phyloP scores from a whole-genome alignment of 2,113 vertebrate species.

The Sciurus niger region DNA sequence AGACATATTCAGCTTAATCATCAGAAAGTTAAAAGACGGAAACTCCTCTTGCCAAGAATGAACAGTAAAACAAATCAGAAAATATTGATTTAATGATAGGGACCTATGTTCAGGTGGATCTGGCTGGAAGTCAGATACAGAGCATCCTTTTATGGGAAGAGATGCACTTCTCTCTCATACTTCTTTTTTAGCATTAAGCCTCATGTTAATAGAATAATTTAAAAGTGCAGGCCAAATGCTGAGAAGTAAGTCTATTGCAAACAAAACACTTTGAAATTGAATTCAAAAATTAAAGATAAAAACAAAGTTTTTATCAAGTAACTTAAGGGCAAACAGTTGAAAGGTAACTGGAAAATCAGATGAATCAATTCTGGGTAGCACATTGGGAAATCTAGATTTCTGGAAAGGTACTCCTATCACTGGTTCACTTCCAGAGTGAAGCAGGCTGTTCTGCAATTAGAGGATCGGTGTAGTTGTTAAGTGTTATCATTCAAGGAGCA shows the following conservation, averaged over 20 bases:
- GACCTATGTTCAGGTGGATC: neutral
- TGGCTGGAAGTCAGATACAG: constrained; percentile 24
- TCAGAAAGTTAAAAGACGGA: constrained; percentile 66
- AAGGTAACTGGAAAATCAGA: neutral
- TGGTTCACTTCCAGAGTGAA: neutral
- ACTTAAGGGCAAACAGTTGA: constrained; percentile 15
- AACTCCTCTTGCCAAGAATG: constrained; percentile 54
- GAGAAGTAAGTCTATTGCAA: neutral
- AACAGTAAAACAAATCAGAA: constrained; percentile 72
- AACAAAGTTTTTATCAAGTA: constrained; percentile 38
- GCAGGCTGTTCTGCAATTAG: neutral
- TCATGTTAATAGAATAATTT: constrained; percentile 16
- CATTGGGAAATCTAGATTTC: constrained; percentile 6
- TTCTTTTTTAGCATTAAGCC: neutral
- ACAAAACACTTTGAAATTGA: constrained; percentile 49
- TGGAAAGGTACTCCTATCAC: neutral
- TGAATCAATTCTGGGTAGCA: neutral
- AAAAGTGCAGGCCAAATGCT: neutral
- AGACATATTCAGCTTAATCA: constrained; percentile 66
- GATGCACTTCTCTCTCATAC: neutral
- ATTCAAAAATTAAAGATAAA: neutral
- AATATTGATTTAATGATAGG: constrained; percentile 42
- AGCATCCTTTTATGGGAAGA: neutral
- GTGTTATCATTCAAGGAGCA: neutral
- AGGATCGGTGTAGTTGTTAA: neutral